Evolutionary conservation across 2,113 vertebrate species (phyloP), one percentile per base, ranked within the genome.

Genomic region (Coryphaenoides rupestris): DNA sequence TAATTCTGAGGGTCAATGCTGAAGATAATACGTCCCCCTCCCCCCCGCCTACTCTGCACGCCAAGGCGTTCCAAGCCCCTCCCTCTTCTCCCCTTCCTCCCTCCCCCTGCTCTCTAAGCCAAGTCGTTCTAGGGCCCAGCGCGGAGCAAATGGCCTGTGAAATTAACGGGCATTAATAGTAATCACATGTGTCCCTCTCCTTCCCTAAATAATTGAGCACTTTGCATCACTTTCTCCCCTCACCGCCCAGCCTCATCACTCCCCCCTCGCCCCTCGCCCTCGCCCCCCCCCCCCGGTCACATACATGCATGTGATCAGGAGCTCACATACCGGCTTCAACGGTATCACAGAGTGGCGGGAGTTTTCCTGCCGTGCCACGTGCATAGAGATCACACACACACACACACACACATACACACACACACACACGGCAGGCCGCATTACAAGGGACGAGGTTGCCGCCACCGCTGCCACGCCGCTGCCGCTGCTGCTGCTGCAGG

Each of bases 91-190:
- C 16, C 55, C 76, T 74, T 69, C 21, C 47, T 60, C 63, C 56
- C 60, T 55, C 60, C 26, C 64, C 22, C 33, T 17, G 21, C 22
- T 55, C 46, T 73, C 52, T 66, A 55, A 26, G 21, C 61, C 66
- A 76, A 49, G 45, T 53, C 72, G 63, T 72, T 46, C 28, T n/a
- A 58, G 62, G 69, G 62, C 60, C n/a, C 52, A 46, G 40, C 52
- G 74, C 66, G 33, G 74, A 46, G 49, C 74, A 88, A 89, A 86
- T 90, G 84, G 79, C 55, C 73, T 85, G 80, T 90, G 86, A 86
- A 90, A 90, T 89, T 63, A 91, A 82, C 75, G 75, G n/a, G 66
- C 65, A 76, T 87, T 86, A 87, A 88, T 86, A 84, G 80, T 81
- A 81, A 87, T 77, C 66, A 28, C 68, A 74, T 75, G 70, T 73